Conservation (phyloP, 1,140 invertebrate genomes). For the Andrena cerasifolii region DNA sequence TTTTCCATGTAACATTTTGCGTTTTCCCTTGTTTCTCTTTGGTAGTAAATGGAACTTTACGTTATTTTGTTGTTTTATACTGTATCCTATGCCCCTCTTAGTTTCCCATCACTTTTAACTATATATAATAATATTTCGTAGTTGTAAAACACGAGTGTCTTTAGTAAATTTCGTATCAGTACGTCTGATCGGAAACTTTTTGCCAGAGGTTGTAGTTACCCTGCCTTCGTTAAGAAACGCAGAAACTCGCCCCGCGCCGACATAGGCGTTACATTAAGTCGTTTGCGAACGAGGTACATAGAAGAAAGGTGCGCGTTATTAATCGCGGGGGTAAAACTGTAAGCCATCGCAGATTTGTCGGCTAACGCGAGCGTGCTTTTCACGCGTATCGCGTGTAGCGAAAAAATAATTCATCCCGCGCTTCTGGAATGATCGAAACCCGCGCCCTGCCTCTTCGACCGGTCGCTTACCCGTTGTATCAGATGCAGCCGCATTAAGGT, state of each 20-base stretch:
- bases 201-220: too few relatives aligned
- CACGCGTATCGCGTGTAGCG: neutral
- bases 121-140: too few relatives aligned
- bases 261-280: neutral
- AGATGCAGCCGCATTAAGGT: constrained; percentile 52
- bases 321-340: neutral
- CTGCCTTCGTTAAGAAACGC: neutral
- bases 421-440: constrained; percentile 28
- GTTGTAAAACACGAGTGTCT: too few relatives aligned
- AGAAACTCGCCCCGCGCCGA: neutral
- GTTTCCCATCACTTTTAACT: too few relatives aligned
- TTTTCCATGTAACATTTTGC: too few relatives aligned
- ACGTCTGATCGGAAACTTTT: too few relatives aligned
- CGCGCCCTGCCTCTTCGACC: neutral
- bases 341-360: too few relatives aligned
- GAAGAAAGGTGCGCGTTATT: neutral
- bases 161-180: too few relatives aligned
- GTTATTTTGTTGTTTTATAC: too few relatives aligned
- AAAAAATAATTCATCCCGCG: constrained; percentile 9
- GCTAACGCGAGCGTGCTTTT: neutral
- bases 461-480: constrained; percentile 21
- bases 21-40: too few relatives aligned
- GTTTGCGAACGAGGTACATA: neutral
- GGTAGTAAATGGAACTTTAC: too few relatives aligned
- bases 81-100: too few relatives aligned